Evolutionary conservation across 2,888 invertebrate species (phyloP), one percentile per base, ranked within the genome.

Genomic region (Eristalinus aeneus): DNA sequence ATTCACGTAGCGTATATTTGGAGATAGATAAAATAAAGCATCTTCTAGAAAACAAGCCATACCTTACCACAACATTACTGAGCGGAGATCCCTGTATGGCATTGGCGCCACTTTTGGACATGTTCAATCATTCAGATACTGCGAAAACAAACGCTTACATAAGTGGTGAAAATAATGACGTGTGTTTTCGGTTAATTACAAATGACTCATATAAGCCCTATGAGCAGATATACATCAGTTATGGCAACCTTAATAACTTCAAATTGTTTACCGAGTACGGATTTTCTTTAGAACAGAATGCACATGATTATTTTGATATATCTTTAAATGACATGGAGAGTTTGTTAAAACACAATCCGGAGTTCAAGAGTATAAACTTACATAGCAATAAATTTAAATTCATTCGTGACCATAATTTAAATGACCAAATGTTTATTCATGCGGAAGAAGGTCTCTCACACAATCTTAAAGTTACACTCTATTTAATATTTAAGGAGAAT

Each of bases 181-280:
- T 88, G 10, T 89, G 90, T 12, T 92, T 89, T 68, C 89, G 91
- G 6, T 74, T 92, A 0, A 89, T 89, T 11, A 82, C 86, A 1
- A 60, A 75, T 20, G 79, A 36, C 4, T 69, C 72, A 0, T 95
- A 95, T 90, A 92, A 93, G 69, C 94, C 94, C 75, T 94, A 95
- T 91, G 93, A 95, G 46, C 96, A 98, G 93, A 95, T 97, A 73
- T 98, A 97, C 91, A 98, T 98, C 89, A 97, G 96, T 89, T 98
- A 98, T 90, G 98, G 98, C 0, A 93, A 95, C 53, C 96, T 97
- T 90, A 94, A 96, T 89, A 98, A 97, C 93, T 91, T 94, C 0
- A 96, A 96, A 91, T 93, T 98, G n/a, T 94, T 97, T 36, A 93
- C 95, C 0, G 97, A 98, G 89, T 98, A 98, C 93, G 98, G 98